Evolutionary conservation across 2,797 vertebrate genomes (phyloP).

Genomic region (Discoglossus pictus): DNA sequence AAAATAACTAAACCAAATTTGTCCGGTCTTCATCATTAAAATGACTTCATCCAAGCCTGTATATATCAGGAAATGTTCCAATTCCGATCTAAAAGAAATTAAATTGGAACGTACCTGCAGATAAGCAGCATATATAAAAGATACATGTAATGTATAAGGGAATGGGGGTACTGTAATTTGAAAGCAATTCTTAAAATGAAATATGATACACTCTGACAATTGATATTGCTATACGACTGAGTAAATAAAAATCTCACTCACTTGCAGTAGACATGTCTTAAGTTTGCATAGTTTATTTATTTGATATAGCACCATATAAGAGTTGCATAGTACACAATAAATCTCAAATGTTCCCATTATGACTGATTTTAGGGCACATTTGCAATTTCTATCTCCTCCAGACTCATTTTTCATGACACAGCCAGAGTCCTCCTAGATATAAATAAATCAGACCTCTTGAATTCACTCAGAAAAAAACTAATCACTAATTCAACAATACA

Average conservation of each 20-base stretch:
- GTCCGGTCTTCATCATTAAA: no score
- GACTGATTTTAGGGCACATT: slow-evolving; percentile 38
- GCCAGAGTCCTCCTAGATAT: slow-evolving; percentile 7
- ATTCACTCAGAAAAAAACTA: slow-evolving; percentile 18
- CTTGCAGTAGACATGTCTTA: slow-evolving; percentile 19
- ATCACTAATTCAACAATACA: slow-evolving; percentile 34
- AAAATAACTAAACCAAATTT: no score
- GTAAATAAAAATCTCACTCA: slow-evolving; percentile 42
- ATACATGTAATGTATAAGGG: no score
- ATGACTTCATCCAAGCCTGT: no score
- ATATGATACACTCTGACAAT: slow-evolving; percentile 13
- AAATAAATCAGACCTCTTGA: slow-evolving; percentile 26
- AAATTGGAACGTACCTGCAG: neutral
- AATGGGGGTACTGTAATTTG: slow-evolving; percentile 6
- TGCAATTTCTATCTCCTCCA: slow-evolving; percentile 40
- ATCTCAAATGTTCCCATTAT: slow-evolving; percentile 43
- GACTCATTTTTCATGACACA: slow-evolving; percentile 31
- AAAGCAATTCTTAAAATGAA: slow-evolving; percentile 11
- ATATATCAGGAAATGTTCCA: no score
- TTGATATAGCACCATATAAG: slow-evolving; percentile 22
- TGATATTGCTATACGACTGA: slow-evolving; percentile 19
- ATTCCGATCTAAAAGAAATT: neutral
- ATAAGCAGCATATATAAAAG: no score
- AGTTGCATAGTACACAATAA: slow-evolving; percentile 35
- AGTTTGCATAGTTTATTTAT: slow-evolving; percentile 43